Conservation (phyloP, 2,113 vertebrate species). For the Ophthalmolycus amberensis region DNA sequence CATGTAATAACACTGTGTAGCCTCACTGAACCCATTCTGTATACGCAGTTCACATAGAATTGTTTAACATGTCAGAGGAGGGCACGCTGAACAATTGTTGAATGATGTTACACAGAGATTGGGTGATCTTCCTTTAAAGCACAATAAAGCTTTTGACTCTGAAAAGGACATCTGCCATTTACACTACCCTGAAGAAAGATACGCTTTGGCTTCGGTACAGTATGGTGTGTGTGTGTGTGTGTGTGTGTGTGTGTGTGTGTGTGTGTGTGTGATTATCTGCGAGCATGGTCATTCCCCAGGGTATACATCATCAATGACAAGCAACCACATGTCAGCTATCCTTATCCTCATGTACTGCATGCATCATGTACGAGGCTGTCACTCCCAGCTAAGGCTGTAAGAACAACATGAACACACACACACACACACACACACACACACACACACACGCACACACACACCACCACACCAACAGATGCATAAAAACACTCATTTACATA, state of each 20-base stretch:
- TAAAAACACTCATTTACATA: not conserved
- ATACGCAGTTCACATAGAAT: not conserved
- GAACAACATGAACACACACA: constrained; percentile 24
- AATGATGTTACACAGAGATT: constrained; percentile 26
- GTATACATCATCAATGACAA: constrained; percentile 64
- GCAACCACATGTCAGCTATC: constrained; percentile 66
- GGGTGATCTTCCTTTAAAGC: constrained; percentile 33
- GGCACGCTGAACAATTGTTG: constrained; percentile 25
- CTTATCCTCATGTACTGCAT: constrained; percentile 57
- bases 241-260: constrained; percentile 6
- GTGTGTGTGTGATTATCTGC: constrained; percentile 41
- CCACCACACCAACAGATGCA: not conserved
- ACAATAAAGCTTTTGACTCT: constrained; percentile 36
- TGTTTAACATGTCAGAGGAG: not conserved
- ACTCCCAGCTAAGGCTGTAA: constrained; percentile 35
- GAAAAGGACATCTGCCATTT: constrained; percentile 56
- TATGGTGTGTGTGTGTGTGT: too few species aligned
- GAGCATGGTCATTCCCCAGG: constrained; percentile 35
- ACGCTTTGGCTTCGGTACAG: constrained; percentile 31
- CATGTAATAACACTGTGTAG: not conserved
- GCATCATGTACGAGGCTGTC: constrained; percentile 63
- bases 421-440: constrained; percentile 21
- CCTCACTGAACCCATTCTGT: not conserved
- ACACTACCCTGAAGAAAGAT: constrained; percentile 43
- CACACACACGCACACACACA: too few species aligned